Percentiles rank a stretch among this genome's conserved stretches.
Evolutionary conservation across 2,797 vertebrate genomes (phyloP).

Genomic region (Acanthurus tractus): DNA sequence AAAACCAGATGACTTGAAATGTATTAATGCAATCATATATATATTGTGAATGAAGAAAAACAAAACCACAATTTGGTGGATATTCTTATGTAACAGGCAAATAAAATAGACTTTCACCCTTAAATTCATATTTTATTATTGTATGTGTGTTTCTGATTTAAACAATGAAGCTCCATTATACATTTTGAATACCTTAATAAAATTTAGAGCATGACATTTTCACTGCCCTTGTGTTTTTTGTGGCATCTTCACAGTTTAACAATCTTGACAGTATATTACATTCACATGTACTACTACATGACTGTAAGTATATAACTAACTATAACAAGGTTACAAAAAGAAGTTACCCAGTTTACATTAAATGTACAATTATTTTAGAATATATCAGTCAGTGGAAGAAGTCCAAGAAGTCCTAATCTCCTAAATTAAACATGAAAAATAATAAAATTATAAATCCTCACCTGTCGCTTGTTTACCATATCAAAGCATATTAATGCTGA

Average conservation of each 20-base stretch:
- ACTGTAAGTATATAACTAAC: neutral
- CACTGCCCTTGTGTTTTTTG: neutral
- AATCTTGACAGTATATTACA: neutral
- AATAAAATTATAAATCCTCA: neutral
- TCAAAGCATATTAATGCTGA: neutral
- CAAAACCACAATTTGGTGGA: neutral
- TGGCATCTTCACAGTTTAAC: neutral
- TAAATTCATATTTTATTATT: neutral
- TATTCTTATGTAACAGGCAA: neutral
- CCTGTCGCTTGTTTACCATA: neutral
- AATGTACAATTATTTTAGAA: neutral
- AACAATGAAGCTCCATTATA: neutral
- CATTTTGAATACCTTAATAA: neutral
- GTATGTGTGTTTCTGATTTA: neutral
- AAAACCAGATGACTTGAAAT: neutral
- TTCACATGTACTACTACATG: no score
- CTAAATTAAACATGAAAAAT: neutral
- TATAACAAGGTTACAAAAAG: neutral
- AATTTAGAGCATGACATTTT: neutral
- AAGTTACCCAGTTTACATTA: neutral
- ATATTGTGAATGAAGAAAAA: neutral
- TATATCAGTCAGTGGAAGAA: neutral
- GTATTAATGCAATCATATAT: neutral
- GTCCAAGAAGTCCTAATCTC: neutral
- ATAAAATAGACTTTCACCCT: neutral